Conservation (phyloP, 2,113 vertebrate species). For the Laterallus jamaicensis region DNA sequence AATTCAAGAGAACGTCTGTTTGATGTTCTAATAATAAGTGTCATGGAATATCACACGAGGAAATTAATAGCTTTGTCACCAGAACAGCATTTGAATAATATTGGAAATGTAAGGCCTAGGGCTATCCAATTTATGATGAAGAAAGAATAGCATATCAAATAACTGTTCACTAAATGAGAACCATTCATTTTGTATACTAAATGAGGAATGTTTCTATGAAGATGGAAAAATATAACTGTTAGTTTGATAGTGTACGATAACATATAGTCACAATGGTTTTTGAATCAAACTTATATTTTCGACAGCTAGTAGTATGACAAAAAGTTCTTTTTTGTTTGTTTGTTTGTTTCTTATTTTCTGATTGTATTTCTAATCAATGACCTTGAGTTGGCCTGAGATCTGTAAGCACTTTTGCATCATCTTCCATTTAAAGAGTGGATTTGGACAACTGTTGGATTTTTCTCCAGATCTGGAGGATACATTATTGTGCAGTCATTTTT, state of each 20-base stretch:
- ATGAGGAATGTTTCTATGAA: background rate
- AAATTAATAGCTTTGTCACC: slow-evolving; percentile 19
- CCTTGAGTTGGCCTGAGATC: background rate
- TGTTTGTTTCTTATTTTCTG: background rate
- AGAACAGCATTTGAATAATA: background rate
- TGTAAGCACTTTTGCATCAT: background rate
- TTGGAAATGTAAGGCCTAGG: background rate
- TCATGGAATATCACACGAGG: background rate
- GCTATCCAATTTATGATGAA: background rate
- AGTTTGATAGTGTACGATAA: background rate
- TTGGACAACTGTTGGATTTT: background rate
- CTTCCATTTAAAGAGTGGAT: background rate
- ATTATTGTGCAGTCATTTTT: background rate
- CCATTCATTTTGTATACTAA: background rate
- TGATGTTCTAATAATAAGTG: background rate
- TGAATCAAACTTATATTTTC: background rate
- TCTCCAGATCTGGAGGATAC: background rate
- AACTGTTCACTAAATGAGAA: background rate
- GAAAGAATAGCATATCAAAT: background rate
- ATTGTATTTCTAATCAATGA: background rate
- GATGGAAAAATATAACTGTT: background rate
- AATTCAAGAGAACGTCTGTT: background rate
- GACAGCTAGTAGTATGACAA: background rate
- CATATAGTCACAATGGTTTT: background rate
- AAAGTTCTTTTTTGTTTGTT: background rate